Conservation (phyloP, 2,797 vertebrate genomes). For the Anguilla obscura region DNA sequence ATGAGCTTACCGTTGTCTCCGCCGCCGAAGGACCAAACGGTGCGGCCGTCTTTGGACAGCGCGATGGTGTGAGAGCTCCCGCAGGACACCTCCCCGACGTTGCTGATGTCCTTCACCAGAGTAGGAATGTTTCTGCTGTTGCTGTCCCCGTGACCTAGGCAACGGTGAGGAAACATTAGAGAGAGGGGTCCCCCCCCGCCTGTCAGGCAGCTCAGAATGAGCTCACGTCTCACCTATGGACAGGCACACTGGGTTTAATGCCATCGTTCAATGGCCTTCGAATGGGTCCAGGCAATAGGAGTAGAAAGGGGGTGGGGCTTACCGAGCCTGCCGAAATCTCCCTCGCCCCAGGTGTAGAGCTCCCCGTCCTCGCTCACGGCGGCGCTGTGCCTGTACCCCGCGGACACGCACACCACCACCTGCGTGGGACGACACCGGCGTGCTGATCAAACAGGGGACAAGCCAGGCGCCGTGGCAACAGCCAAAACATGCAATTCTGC, state of each 20-base stretch:
- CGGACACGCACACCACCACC: conserved; percentile 82
- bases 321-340: conserved; percentile 80
- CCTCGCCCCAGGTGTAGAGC: conserved; percentile 82
- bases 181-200: not conserved
- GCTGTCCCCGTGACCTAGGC: conserved; percentile 78
- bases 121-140: conserved; percentile 81
- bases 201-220: not conserved
- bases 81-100: conserved; percentile 79
- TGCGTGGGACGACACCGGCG: conserved; percentile 39
- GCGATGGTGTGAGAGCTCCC: conserved; percentile 81
- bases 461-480: not conserved
- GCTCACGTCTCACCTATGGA: conserved; percentile 20
- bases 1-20: conserved; percentile 74
- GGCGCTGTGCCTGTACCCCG: conserved; percentile 81
- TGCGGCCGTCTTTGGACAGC: conserved; percentile 78
- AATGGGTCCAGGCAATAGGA: not conserved
- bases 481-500: not conserved
- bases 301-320: conserved; percentile 1
- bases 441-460: not conserved
- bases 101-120: conserved; percentile 81
- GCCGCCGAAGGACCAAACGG: conserved; percentile 81
- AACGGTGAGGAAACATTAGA: not conserved
- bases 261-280: not conserved
- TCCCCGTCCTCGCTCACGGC: conserved; percentile 80
- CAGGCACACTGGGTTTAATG: not conserved